Conservation (phyloP, 1,140 invertebrate genomes). For the Aphaenogaster ashmeadi region DNA sequence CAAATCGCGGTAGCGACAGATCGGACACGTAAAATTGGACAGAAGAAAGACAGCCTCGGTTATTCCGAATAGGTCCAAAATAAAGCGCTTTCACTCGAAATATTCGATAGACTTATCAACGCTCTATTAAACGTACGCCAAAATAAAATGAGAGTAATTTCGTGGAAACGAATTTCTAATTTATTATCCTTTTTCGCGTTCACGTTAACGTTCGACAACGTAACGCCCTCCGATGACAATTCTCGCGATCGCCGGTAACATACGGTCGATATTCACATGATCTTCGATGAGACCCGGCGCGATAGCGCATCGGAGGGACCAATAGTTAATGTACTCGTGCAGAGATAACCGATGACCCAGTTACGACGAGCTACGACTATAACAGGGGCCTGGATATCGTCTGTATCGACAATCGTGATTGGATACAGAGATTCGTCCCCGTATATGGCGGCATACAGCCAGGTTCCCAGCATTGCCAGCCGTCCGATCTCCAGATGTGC, state of each 20-base stretch:
- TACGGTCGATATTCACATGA: constrained; percentile 53
- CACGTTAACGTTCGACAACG: constrained; percentile 2
- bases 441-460: constrained; percentile 38
- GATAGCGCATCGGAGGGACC: constrained; percentile 35
- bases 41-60: too few species aligned
- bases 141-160: background rate
- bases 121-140: background rate
- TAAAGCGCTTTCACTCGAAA: background rate
- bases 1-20: background rate
- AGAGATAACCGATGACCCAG: constrained; percentile 63
- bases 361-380: constrained; percentile 49
- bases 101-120: background rate
- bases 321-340: constrained; percentile 57
- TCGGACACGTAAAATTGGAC: background rate
- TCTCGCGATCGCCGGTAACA: constrained; percentile 26
- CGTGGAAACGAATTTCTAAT: background rate
- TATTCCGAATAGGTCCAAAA: background rate
- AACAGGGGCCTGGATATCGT: constrained; percentile 46
- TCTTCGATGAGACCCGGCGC: constrained; percentile 45
- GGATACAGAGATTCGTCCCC: constrained; percentile 73
- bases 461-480: constrained; percentile 43
- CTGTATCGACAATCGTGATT: constrained; percentile 70
- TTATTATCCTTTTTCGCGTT: background rate
- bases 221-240: constrained; percentile 31
- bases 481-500: constrained; percentile 57